A percentile compares a stretch with the other conserved stretches of the same genome.
Conservation (phyloP, 2,113 vertebrate species). For the Dromas ardeola region DNA sequence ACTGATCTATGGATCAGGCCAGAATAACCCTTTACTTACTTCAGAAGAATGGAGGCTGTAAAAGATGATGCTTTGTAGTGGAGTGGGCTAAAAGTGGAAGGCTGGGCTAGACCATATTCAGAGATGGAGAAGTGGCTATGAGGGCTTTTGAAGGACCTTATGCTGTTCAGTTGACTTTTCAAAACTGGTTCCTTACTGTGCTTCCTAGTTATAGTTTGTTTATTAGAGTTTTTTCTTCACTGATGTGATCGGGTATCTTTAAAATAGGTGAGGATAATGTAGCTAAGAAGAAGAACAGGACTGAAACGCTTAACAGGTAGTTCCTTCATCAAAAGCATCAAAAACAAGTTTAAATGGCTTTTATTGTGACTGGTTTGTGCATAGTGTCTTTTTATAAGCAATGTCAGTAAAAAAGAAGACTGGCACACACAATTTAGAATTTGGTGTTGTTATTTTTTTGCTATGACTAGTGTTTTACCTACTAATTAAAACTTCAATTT, state of each 20-base stretch:
- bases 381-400: neutral
- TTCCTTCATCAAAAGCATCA: neutral
- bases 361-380: neutral
- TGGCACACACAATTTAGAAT: conserved; percentile 34
- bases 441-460: neutral
- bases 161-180: neutral
- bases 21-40: neutral
- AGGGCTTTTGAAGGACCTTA: neutral
- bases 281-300: neutral
- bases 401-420: neutral
- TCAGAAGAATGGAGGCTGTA: neutral
- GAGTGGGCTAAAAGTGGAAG: neutral
- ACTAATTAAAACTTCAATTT: conserved; percentile 71
- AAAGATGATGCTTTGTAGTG: neutral
- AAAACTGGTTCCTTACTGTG: neutral
- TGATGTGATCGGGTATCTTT: neutral
- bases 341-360: neutral
- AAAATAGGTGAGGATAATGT: neutral
- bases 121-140: neutral
- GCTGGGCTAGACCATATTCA: neutral
- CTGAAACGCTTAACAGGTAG: neutral
- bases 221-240: neutral
- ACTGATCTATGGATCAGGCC: neutral
- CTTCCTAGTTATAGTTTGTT: neutral
- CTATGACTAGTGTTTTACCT: conserved; percentile 41